phyloP scores from a whole-genome alignment of 2,888 invertebrate species.

The Xestoiulus laeticollis region DNA sequence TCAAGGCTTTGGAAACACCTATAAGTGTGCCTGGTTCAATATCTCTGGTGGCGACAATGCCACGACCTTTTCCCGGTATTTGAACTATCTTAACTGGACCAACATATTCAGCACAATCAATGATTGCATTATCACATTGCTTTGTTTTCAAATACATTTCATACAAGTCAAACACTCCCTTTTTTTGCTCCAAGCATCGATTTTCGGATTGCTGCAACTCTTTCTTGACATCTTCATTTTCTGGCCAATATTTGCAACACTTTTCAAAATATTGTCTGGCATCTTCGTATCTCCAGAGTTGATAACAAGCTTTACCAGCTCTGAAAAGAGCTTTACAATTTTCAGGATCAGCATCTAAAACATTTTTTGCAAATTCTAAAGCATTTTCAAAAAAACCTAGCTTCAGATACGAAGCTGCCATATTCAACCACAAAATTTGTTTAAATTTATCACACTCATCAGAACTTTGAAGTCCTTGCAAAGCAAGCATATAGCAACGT shows the following conservation, averaged over 20 bases:
- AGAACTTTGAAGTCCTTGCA: neutral
- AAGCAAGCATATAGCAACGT: neutral
- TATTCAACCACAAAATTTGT: neutral
- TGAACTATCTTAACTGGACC: neutral
- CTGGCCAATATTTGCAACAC: neutral
- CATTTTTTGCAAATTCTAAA: neutral
- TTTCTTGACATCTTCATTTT: neutral
- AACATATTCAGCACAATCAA: conserved; percentile 42
- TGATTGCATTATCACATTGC: neutral
- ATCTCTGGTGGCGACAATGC: conserved; percentile 15
- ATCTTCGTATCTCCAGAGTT: neutral
- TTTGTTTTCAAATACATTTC: neutral
- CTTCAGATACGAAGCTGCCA: neutral
- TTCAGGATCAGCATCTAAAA: neutral
- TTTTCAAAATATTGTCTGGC: neutral
- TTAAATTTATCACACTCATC: neutral
- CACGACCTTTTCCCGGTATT: conserved; percentile 41
- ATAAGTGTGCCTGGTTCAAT: conserved; percentile 8
- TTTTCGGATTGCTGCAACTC: neutral
- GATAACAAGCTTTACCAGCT: conserved; percentile 5
- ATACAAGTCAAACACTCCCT: neutral
- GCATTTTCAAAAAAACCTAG: neutral
- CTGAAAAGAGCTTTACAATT: neutral
- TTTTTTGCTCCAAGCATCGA: conserved; percentile 27
- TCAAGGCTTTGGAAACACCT: conserved; percentile 23